Evolutionary conservation across 2,113 vertebrate genomes (phyloP).

Genomic region (Otocyon megalotis): DNA sequence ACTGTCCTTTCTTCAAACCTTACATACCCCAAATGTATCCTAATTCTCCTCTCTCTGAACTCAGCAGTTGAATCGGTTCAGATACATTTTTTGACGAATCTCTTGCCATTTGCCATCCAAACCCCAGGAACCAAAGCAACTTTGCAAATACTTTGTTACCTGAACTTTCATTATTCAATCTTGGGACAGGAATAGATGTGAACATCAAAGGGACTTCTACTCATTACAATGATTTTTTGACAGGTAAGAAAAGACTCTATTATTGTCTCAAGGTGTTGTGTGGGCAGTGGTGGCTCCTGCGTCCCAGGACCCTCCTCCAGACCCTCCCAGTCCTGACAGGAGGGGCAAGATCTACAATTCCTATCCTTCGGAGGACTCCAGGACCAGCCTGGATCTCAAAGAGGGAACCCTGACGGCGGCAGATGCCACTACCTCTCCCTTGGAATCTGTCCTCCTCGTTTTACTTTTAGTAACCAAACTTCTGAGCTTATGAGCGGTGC

Average conservation of each 20-base stretch:
- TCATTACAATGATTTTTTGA: not conserved
- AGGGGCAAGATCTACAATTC: not conserved
- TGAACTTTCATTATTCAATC: not conserved
- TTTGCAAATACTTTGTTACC: not conserved
- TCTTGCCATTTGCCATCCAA: not conserved
- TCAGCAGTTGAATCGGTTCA: not conserved
- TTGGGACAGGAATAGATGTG: not conserved
- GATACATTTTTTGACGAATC: not conserved
- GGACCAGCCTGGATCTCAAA: not conserved
- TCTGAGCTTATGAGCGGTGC: not conserved
- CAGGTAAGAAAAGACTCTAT: not conserved
- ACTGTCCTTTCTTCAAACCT: not conserved
- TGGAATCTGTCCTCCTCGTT: not conserved
- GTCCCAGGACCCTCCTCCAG: not conserved
- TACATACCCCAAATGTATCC: not conserved
- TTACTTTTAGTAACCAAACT: not conserved
- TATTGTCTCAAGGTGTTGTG: not conserved
- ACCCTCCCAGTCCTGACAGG: not conserved
- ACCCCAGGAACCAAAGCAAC: not conserved
- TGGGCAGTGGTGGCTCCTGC: not conserved
- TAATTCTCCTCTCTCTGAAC: not conserved
- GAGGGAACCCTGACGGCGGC: not conserved
- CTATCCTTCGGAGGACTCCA: not conserved
- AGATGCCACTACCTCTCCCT: not conserved
- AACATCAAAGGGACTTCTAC: not conserved